phyloP scores from a whole-genome alignment of 2,113 vertebrate genomes.

The Pluvialis apricaria region DNA sequence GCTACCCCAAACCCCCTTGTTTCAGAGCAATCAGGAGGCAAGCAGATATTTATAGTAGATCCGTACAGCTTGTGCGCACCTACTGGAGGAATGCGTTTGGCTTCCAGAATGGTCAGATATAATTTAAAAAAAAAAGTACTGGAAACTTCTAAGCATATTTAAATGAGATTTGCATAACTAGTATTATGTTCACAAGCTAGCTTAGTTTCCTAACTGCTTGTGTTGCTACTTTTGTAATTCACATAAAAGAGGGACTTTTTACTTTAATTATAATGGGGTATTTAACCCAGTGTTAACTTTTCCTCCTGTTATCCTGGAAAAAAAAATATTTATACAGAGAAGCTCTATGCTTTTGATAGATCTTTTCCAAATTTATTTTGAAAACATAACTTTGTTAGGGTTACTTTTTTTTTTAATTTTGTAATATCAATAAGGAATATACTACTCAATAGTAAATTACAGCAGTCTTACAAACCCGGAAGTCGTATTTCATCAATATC shows the following conservation, averaged over 20 bases:
- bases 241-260: not conserved
- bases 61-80: not conserved
- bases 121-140: not conserved
- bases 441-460: not conserved
- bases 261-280: not conserved
- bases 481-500: not conserved
- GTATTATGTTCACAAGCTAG: not conserved
- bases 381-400: not conserved
- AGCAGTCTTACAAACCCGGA: not conserved
- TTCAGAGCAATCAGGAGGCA: not conserved
- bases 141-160: not conserved
- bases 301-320: not conserved
- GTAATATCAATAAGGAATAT: not conserved
- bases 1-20: not conserved
- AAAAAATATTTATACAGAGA: not conserved
- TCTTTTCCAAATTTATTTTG: not conserved
- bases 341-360: not conserved
- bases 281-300: not conserved
- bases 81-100: not conserved
- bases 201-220: not conserved
- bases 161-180: not conserved
- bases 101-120: not conserved
- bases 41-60: not conserved
- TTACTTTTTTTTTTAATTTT: not conserved
- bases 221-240: not conserved